Percentiles rank a stretch among this genome's conserved stretches.
Evolutionary conservation across 1,140 invertebrate species (phyloP).

Genomic region (Drosophila cardini): DNA sequence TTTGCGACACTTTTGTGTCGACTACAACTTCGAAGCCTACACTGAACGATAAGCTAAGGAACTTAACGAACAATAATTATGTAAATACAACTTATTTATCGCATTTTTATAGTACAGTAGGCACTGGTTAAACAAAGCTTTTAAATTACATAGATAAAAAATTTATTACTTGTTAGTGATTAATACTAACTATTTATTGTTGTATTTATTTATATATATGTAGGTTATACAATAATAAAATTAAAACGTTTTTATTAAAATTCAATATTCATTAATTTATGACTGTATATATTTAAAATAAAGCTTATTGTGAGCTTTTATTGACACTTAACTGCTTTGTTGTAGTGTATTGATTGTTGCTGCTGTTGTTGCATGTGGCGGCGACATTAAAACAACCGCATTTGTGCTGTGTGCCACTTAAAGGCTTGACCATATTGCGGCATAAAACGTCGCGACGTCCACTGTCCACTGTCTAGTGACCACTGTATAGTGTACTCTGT

Average conservation of each 20-base stretch:
- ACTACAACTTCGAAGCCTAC: not conserved
- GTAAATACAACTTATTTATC: not conserved
- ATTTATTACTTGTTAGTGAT: too few relatives aligned
- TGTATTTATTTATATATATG: too few relatives aligned
- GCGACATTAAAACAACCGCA: slow-evolving; percentile 39
- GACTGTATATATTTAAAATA: not conserved
- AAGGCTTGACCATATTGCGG: slow-evolving; percentile 41
- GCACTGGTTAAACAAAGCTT: not conserved
- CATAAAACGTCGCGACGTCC: slow-evolving; percentile 22
- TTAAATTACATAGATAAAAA: too few relatives aligned
- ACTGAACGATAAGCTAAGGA: not conserved
- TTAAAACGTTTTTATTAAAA: too few relatives aligned
- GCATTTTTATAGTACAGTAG: not conserved
- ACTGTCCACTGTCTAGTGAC: not conserved
- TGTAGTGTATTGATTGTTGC: slow-evolving; percentile 18
- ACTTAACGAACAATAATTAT: not conserved
- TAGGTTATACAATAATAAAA: too few relatives aligned
- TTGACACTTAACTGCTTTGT: slow-evolving; percentile 5
- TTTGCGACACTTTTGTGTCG: not conserved
- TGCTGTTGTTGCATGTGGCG: slow-evolving; percentile 34
- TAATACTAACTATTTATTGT: too few relatives aligned
- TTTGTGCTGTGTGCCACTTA: slow-evolving; percentile 49
- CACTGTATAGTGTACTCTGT: too few relatives aligned
- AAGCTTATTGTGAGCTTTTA: slow-evolving; percentile 2
- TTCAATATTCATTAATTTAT: too few relatives aligned